Evolutionary conservation across 2,888 invertebrate genomes (phyloP), one percentile per base, ranked within the genome.

Genomic region (Tipula helvola): DNA sequence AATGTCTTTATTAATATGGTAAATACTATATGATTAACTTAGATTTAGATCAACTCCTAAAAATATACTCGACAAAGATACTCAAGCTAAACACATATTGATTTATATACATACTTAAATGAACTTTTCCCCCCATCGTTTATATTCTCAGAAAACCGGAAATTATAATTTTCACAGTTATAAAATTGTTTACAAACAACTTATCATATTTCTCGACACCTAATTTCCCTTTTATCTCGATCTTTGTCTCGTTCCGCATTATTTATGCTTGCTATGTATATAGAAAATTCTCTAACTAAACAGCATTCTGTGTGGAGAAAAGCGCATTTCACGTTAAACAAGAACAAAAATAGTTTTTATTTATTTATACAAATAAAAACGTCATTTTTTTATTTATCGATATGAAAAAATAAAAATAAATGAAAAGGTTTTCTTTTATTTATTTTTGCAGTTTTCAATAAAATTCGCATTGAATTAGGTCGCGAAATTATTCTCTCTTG

Each of bases 131-230:
- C 71, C 71, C 71, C 71, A 71, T 71, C 71, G 28, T 44, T 12
- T 44, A 57, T 28, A 71, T 71, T 28, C 28, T 28, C 28, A 71
- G 71, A 71, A 71, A 71, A 71, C 71, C 71, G 71, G 71, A 71
- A 71, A 71, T 71, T 71, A 28, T 71, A 71, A 71, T 71, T 71
- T 71, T 71, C 71, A 71, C 71, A 28, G 71, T 71, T 71, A 71
- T 71, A 71, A 71, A 71, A 71, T 71, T 71, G 71, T 71, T 71
- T 71, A 71, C 71, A 71, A 71, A 71, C 71, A 71, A 71, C 71
- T 71, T 71, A 71, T 71, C 71, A 71, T 71, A 71, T 71, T 71
- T 71, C 71, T 71, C 71, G 71, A 71, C 71, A 71, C 71, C 28
- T 71, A 71, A 71, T 71, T 71, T 71, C 71, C 71, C 71, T 71